phyloP scores from a whole-genome alignment of 2,888 invertebrate species.

The Asteroscopus sphinx region DNA sequence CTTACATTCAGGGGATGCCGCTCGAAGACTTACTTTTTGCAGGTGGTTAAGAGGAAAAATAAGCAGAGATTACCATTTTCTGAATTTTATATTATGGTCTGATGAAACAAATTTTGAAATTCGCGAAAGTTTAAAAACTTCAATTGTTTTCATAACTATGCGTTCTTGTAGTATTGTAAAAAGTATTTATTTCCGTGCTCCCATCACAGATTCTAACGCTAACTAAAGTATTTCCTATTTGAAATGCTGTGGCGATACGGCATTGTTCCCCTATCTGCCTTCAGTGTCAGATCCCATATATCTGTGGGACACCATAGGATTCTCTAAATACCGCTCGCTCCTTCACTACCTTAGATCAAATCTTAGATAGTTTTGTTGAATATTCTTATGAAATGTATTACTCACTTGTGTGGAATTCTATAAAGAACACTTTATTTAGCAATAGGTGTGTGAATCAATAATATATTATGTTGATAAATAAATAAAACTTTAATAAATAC shows the following conservation, averaged over 20 bases:
- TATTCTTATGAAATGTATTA: constrained; percentile 32
- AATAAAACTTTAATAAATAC: not conserved
- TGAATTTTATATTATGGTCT: too few species aligned
- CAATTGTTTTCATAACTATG: too few species aligned
- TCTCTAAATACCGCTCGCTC: constrained; percentile 54
- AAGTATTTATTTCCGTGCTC: not conserved
- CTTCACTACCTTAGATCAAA: constrained; percentile 45
- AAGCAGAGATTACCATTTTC: too few species aligned
- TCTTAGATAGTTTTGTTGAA: constrained; percentile 54
- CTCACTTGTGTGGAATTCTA: constrained; percentile 31
- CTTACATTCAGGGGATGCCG: too few species aligned
- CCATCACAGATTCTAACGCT: not conserved
- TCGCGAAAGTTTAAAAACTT: too few species aligned
- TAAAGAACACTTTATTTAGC: too few species aligned
- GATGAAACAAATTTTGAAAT: too few species aligned
- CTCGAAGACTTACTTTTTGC: too few species aligned
- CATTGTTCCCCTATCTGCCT: constrained; percentile 49
- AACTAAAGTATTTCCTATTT: constrained; percentile 48
- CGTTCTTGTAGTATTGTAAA: too few species aligned
- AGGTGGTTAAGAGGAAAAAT: too few species aligned
- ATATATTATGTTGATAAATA: not conserved
- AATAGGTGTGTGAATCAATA: too few species aligned
- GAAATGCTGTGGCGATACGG: constrained; percentile 44
- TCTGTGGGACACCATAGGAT: constrained; percentile 46
- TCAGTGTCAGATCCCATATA: constrained; percentile 48